Base-by-base conservation (phyloP, 2,113 vertebrate species). In the Crotophaga sulcirostris region DNA sequence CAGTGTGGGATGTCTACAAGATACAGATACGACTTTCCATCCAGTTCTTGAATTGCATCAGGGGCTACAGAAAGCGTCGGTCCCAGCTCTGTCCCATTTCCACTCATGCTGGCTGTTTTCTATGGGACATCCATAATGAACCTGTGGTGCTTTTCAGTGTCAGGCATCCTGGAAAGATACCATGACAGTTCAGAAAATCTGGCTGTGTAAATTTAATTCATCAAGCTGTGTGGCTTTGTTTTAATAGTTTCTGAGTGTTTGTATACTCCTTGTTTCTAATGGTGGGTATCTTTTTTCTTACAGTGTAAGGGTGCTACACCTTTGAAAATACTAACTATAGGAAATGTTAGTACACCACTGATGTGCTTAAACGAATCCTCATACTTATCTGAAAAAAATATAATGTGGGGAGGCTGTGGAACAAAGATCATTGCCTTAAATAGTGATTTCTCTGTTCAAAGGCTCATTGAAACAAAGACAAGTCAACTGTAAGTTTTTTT, bases 351-450 rank as follows among this genome's bases (percentile, higher is more conserved):
- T 94, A 99, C 99, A 6, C 99, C 99, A 0, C 70, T 99, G 49
- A 97, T 99, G 98, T 99, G 98, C 88, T 72, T 99, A 94, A 98
- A 98, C 0, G 98, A 98, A 89, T 99, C 99, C 3, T 77, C 84
- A 18, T 97, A 97, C 74, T 95, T 98, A 26, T 83, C 97, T 80
- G 99, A 99, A 95, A 98, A 97, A 95, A 97, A 97, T 73, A 75
- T 86, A 1, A 95, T 98, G 85, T 99, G 99, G 99, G 99, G 98
- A 62, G 98, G 98, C 93, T 99, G 99, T 94, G 99, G 99, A 47
- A 98, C 98, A 87, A 99, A 97, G 89, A 96, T 99, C 87, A 95
- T 99, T 92, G 98, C 98, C 12, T 97, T 99, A 84, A 98, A 98
- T 4, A 97, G 90, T 70, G 98, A 99, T 78, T 99, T 99, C 78